phyloP scores from a whole-genome alignment of 2,797 vertebrate species.

The Sebastes aleutianus region DNA sequence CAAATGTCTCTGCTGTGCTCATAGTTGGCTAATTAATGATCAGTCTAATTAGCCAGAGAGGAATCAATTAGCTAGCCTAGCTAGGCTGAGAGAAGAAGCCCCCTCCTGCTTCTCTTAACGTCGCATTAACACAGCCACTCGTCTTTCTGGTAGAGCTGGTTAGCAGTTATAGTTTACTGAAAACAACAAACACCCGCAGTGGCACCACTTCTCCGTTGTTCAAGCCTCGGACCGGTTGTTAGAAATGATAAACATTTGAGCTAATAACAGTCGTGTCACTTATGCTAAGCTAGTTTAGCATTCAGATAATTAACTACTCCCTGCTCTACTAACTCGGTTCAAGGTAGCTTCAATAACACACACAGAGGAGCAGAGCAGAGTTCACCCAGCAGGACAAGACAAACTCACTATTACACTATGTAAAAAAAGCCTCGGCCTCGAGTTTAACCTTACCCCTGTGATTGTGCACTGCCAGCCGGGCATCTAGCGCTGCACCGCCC shows the following conservation, averaged over 20 bases:
- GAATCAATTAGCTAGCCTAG: slow-evolving; percentile 83
- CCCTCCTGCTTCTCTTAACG: slow-evolving; percentile 57
- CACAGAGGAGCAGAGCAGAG: background rate
- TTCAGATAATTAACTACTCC: slow-evolving; percentile 78
- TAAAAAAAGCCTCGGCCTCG: slow-evolving; percentile 79
- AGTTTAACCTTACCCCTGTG: slow-evolving; percentile 78
- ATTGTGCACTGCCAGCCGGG: slow-evolving; percentile 77
- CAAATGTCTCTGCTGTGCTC: slow-evolving; percentile 1
- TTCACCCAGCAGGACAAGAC: slow-evolving; percentile 17
- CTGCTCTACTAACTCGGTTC: slow-evolving; percentile 56
- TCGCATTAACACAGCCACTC: slow-evolving; percentile 67
- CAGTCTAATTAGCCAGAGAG: slow-evolving; percentile 81
- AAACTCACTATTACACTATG: slow-evolving; percentile 30
- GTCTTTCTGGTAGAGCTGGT: slow-evolving; percentile 48
- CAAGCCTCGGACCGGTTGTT: slow-evolving; percentile 23
- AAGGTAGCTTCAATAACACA: slow-evolving; percentile 46
- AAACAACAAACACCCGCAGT: slow-evolving; percentile 30
- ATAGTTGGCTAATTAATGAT: slow-evolving; percentile 79
- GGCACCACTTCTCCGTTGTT: slow-evolving; percentile 26
- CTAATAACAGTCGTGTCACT: slow-evolving; percentile 80
- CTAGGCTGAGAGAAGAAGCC: slow-evolving; percentile 59
- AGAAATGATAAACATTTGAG: slow-evolving; percentile 67
- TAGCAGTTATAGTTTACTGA: slow-evolving; percentile 44
- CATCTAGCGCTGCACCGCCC: slow-evolving; percentile 73
- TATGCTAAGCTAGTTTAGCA: slow-evolving; percentile 83